Conservation (phyloP, 2,113 vertebrate genomes). For the Clarias gariepinus region DNA sequence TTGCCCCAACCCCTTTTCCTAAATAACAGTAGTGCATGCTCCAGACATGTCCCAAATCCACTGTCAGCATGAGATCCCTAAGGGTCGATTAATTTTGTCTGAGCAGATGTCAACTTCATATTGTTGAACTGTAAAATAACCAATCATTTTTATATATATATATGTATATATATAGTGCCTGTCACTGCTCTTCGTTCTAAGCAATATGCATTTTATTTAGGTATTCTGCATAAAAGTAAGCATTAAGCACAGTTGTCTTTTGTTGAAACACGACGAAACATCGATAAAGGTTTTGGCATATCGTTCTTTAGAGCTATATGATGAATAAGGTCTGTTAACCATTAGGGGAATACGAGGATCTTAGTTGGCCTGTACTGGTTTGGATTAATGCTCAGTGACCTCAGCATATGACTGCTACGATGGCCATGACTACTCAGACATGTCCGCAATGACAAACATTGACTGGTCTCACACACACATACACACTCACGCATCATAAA, state of each 20-base stretch:
- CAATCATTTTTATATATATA: not conserved
- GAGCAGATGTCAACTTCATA: constrained; percentile 67
- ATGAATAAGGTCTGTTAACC: not conserved
- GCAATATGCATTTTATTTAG: not conserved
- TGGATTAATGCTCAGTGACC: constrained; percentile 40
- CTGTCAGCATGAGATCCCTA: constrained; percentile 65
- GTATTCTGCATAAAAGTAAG: not conserved
- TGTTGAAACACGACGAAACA: not conserved
- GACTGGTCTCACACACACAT: constrained; percentile 5
- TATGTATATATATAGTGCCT: too few relatives aligned
- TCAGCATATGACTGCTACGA: constrained; percentile 18
- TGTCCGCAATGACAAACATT: constrained; percentile 26
- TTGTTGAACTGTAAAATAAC: constrained; percentile 56
- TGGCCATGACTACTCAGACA: constrained; percentile 24
- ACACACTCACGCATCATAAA: constrained; percentile 13
- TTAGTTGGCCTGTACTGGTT: not conserved
- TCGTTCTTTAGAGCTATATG: not conserved
- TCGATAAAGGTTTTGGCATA: not conserved
- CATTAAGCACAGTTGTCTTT: not conserved
- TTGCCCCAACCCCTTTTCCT: constrained; percentile 43
- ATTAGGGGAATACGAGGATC: not conserved
- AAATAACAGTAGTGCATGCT: constrained; percentile 51
- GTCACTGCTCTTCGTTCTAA: not conserved
- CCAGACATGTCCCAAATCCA: constrained; percentile 62
- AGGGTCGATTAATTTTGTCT: constrained; percentile 70